Conservation (phyloP, 2,113 vertebrate species). For the Pedionomus torquatus region DNA sequence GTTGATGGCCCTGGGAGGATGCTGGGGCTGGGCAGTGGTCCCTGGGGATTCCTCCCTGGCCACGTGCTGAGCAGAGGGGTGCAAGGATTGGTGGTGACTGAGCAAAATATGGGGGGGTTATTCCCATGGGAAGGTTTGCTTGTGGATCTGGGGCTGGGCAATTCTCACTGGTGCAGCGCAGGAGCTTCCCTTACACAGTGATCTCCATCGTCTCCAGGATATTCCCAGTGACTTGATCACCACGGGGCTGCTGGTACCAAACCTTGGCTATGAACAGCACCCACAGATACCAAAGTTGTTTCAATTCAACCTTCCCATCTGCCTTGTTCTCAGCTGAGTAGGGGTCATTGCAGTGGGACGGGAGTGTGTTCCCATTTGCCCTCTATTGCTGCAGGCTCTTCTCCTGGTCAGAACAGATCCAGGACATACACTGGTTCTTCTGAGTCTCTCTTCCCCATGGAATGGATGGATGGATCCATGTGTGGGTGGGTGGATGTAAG, state of each 20-base stretch:
- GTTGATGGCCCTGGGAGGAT: accelerated
- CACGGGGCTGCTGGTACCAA: not conserved
- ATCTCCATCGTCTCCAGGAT: not conserved
- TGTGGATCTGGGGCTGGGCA: not conserved
- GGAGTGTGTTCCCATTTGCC: not conserved
- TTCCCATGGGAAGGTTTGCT: not conserved
- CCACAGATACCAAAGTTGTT: not conserved
- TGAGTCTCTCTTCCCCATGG: not conserved
- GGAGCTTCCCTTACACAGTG: not conserved
- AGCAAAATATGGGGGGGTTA: not conserved
- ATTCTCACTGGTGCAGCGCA: not conserved
- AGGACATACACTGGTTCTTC: not conserved
- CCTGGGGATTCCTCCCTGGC: not conserved
- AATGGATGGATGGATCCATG: not conserved
- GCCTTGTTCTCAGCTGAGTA: not conserved
- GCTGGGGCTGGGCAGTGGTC: not conserved
- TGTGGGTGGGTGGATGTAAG: not conserved
- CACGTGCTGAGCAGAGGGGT: not conserved
- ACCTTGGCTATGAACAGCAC: not conserved
- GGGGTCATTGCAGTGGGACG: not conserved
- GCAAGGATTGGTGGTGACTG: not conserved
- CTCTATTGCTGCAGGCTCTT: not conserved
- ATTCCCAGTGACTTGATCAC: not conserved
- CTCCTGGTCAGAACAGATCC: not conserved
- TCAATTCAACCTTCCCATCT: not conserved